A percentile compares a stretch with the other conserved stretches of the same genome.
These are phyloP conservation scores for Crioceris asparagi DNA, from an alignment of 2,888 invertebrate genomes.

Conservation along the genomic window DNA sequence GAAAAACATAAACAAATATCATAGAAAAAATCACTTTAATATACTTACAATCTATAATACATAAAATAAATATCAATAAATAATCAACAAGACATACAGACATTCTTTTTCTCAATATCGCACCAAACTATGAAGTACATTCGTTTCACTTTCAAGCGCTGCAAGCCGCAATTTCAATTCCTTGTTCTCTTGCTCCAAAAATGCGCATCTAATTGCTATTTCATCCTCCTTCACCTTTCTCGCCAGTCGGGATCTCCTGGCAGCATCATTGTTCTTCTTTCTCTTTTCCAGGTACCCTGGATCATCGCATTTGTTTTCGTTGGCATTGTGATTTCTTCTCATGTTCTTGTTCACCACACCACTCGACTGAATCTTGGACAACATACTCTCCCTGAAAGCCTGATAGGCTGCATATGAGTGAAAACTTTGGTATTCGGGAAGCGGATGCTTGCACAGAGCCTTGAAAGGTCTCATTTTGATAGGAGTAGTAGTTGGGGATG, in stretches of 20 bases:
- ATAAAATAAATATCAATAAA: too few relatives aligned
- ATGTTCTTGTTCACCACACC: constrained; percentile 50
- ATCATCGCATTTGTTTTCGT: constrained; percentile 40
- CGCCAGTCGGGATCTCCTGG: constrained; percentile 86
- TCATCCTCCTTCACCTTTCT: constrained; percentile 85
- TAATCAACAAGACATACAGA: too few relatives aligned
- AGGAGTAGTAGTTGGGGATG: too few relatives aligned
- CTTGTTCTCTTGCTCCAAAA: constrained; percentile 79
- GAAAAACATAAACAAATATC: too few relatives aligned
- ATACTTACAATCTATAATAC: too few relatives aligned
- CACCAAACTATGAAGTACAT: constrained; percentile 20
- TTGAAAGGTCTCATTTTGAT: too few relatives aligned
- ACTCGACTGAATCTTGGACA: constrained; percentile 53
- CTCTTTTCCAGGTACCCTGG: constrained; percentile 80
- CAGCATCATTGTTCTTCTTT: constrained; percentile 88
- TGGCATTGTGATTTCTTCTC: constrained; percentile 48
- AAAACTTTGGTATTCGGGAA: too few relatives aligned
- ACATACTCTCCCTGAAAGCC: constrained; percentile 57
- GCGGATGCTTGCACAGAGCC: too few relatives aligned
- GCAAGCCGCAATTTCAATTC: constrained; percentile 43
- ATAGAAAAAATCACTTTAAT: too few relatives aligned
- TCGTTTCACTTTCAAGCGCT: constrained; percentile 24
- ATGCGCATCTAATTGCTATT: constrained; percentile 78
- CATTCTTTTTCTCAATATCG: too few relatives aligned
- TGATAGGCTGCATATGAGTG: too few relatives aligned